Evolutionary conservation across 2,113 vertebrate genomes (phyloP), one percentile per base, ranked within the genome.

Genomic region (Datnioides undecimradiatus): DNA sequence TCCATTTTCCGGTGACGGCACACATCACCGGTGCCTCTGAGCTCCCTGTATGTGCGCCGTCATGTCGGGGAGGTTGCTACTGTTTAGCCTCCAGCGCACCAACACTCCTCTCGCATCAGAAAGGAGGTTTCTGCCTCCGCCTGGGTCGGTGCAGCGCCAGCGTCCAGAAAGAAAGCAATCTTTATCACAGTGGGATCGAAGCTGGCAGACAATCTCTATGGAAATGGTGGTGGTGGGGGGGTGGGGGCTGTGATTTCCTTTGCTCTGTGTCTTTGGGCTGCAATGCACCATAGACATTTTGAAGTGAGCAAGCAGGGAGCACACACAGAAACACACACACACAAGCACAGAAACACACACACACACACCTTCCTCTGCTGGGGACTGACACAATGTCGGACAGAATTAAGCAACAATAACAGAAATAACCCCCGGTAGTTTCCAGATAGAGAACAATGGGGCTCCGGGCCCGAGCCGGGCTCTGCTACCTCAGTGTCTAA

Each of bases 401-500:
- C 91, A 91, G 88, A 94, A 94, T 95, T 94, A 94, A 92, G 91
- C 91, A 95, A 94, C 92, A 88, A 92, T 90, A 95, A 94, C 95
- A 94, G 93, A 95, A 94, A 95, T 93, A 95, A 93, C 91, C 87
- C 86, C 89, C 86, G 76, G 84, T 68, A 77, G 91, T 92, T 93
- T 93, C 91, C 94, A 93, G 91, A 95, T 92, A 91, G 91, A 95
- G 94, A 95, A 95, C 94, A 95, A 95, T 95, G 91, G 91, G 92
- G 82, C 87, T 77, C 41, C 40, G 71, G 90, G 92, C 90, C 87
- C 86, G 66, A 87, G 84, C 82, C 48, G 86, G 85, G 79, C 87
- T 79, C 90, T 85, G 91, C 90, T 90, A 75, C 90, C 46, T 85
- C 90, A 76, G 91, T 93, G 90, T 95, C 93, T 93, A 95, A 95